These are phyloP conservation scores for Meloe dianella DNA, from an alignment of 2,888 invertebrate genomes.

Conservation along the genomic window DNA sequence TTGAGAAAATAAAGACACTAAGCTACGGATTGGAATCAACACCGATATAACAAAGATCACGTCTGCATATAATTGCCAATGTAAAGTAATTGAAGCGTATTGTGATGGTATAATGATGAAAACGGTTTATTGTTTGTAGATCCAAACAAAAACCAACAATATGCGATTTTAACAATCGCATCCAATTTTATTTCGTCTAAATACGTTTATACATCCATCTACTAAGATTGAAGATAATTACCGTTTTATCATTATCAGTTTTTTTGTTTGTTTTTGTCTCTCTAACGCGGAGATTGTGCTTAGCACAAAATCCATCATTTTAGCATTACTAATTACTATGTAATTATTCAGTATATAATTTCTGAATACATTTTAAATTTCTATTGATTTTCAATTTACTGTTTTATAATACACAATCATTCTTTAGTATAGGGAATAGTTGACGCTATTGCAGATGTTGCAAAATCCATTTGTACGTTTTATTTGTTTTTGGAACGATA, in stretches of 20 bases:
- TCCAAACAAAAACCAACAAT: slow-evolving; percentile 27
- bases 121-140: slow-evolving; percentile 17
- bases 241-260: neutral
- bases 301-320: too few relatives aligned
- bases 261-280: too few relatives aligned
- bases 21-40: slow-evolving; percentile 25
- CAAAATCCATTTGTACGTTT: neutral
- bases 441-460: neutral
- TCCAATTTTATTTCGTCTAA: neutral
- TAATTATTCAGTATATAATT: neutral
- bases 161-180: slow-evolving; percentile 8
- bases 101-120: slow-evolving; percentile 22
- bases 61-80: slow-evolving; percentile 34
- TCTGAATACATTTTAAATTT: neutral
- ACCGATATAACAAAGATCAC: slow-evolving; percentile 31
- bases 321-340: neutral
- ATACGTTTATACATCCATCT: neutral
- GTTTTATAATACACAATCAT: neutral
- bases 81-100: slow-evolving; percentile 32
- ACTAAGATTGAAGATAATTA: neutral
- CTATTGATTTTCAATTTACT: neutral
- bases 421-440: neutral
- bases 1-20: slow-evolving; percentile 24
- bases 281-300: too few relatives aligned
- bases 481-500: neutral